These are phyloP conservation scores for Epizoanthus stellaris DNA, from an alignment of 92 coral and sea anemone species.

Conservation along the genomic window DNA sequence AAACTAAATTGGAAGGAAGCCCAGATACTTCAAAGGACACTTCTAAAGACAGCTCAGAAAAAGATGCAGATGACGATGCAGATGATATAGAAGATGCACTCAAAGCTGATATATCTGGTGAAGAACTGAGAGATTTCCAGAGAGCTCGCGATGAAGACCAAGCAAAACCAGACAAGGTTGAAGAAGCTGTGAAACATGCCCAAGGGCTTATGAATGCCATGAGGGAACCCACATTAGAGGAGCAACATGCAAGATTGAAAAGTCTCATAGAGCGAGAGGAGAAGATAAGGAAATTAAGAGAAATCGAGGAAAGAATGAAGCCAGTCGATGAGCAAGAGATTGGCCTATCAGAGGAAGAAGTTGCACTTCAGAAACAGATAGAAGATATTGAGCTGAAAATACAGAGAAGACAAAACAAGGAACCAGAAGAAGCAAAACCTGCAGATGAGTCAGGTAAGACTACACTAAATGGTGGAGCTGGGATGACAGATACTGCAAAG, in stretches of 20 bases:
- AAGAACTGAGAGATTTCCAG: slow-evolving; percentile 30
- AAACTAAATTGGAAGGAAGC: background rate
- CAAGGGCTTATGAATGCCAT: background rate
- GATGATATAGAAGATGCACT: slow-evolving; percentile 34
- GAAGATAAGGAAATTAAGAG: slow-evolving; percentile 16
- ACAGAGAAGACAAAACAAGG: background rate
- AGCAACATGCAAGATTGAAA: slow-evolving; percentile 1
- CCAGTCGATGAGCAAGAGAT: slow-evolving; percentile 27
- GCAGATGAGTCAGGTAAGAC: background rate
- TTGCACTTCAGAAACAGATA: slow-evolving; percentile 5
- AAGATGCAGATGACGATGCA: background rate
- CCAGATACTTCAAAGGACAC: background rate
- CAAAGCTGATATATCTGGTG: slow-evolving; percentile 13
- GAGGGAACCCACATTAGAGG: background rate
- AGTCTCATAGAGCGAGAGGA: background rate
- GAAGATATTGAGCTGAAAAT: background rate
- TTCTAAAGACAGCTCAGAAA: background rate
- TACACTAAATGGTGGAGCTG: background rate
- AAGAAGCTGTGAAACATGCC: slow-evolving; percentile 3
- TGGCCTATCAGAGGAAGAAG: slow-evolving; percentile 5
- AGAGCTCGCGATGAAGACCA: slow-evolving; percentile 29
- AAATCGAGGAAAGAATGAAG: slow-evolving; percentile 37
- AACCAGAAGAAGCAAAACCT: background rate
- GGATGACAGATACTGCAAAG: background rate
- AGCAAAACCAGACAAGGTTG: background rate